A percentile compares a stretch with the other conserved stretches of the same genome.
phyloP scores from a whole-genome alignment of 2,888 invertebrate species.

The Hypomecis punctinalis region DNA sequence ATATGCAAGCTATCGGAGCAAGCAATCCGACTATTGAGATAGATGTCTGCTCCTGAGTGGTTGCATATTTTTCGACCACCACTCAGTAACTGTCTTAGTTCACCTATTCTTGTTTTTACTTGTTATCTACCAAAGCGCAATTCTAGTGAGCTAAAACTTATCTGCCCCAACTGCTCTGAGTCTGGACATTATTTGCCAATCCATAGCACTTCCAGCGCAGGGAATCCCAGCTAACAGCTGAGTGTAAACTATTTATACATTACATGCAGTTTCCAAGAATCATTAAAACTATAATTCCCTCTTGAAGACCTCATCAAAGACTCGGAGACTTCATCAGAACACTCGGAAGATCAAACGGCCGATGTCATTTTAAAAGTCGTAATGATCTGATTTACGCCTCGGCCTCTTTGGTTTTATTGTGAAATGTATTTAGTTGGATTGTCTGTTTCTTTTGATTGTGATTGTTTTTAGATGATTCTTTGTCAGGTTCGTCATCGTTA shows the following conservation, averaged over 20 bases:
- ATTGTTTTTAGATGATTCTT: slow-evolving; percentile 1
- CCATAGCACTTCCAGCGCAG: no score
- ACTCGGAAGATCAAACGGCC: slow-evolving; percentile 19
- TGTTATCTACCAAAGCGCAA: no score
- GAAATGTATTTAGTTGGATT: slow-evolving; percentile 8
- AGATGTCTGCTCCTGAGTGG: no score
- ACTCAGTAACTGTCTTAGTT: no score
- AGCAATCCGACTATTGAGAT: no score
- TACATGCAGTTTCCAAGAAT: slow-evolving; percentile 5
- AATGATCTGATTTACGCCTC: slow-evolving; percentile 23
- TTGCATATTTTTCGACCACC: no score
- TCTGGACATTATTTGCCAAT: no score
- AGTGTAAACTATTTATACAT: background rate
- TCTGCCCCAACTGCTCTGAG: no score
- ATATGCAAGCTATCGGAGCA: no score
- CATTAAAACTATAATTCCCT: background rate
- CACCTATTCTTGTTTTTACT: no score
- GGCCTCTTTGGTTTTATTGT: slow-evolving; percentile 13
- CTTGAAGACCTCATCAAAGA: slow-evolving; percentile 13
- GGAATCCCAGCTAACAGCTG: no score
- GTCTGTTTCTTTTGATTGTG: background rate
- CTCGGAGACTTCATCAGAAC: slow-evolving; percentile 19
- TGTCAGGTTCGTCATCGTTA: background rate
- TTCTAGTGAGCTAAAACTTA: no score
- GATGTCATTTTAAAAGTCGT: slow-evolving; percentile 20